phyloP scores from a whole-genome alignment of 53 echinoderm and acorn worm genomes.

The Actinopyga echinites region DNA sequence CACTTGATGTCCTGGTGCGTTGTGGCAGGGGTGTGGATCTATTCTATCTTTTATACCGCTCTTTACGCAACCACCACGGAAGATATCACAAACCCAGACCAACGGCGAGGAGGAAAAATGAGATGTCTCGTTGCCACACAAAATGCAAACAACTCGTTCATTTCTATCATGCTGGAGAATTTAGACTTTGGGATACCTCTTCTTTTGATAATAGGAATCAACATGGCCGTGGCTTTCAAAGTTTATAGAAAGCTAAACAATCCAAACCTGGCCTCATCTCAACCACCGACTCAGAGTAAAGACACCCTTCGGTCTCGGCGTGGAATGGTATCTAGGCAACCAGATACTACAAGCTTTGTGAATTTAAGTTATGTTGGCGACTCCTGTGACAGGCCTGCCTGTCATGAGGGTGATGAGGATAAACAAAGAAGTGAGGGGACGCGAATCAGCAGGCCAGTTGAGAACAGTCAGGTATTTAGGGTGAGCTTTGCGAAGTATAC shows the following conservation, averaged over 20 bases:
- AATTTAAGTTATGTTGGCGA: too few relatives aligned
- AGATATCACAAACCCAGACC: neutral
- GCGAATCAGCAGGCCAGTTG: too few relatives aligned
- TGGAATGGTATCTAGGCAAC: too few relatives aligned
- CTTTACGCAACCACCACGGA: conserved; percentile 11
- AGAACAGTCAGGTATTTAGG: too few relatives aligned
- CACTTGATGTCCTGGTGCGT: neutral
- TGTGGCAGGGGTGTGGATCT: conserved; percentile 12
- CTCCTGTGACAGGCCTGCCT: too few relatives aligned
- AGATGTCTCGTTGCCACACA: neutral
- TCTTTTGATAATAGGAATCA: neutral
- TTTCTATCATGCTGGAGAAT: conserved; percentile 8
- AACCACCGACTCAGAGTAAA: too few relatives aligned
- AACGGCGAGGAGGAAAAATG: neutral
- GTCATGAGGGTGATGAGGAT: too few relatives aligned
- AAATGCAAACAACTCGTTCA: neutral
- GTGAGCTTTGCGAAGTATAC: too few relatives aligned
- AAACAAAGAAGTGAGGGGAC: too few relatives aligned
- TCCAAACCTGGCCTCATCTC: neutral
- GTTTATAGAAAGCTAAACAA: conserved; percentile 12
- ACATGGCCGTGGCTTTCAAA: neutral
- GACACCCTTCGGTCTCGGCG: too few relatives aligned
- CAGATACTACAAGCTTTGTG: too few relatives aligned
- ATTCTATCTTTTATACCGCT: neutral
- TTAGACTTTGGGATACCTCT: conserved; percentile 2